Percentiles rank a stretch among this genome's conserved stretches.
phyloP scores from a whole-genome alignment of 2,113 vertebrate genomes.

The Sphaerodactylus townsendi region DNA sequence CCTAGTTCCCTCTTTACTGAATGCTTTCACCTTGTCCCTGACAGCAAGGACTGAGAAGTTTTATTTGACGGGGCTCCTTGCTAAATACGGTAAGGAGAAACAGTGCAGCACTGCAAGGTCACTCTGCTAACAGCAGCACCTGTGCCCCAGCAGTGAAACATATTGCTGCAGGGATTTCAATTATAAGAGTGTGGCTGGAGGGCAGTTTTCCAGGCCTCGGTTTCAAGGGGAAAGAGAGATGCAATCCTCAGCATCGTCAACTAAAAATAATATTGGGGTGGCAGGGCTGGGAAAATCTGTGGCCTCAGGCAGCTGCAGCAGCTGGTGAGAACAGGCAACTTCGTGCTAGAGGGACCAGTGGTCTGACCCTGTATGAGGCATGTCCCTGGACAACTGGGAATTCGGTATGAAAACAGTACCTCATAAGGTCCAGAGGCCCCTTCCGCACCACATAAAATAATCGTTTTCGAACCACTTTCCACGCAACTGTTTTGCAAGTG shows the following conservation, averaged over 20 bases:
- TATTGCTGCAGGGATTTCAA: background rate
- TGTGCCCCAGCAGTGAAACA: background rate
- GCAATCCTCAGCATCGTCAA: background rate
- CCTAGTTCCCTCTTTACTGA: too few species aligned
- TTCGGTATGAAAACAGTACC: too few species aligned
- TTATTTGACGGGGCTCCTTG: background rate
- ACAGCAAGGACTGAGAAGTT: background rate
- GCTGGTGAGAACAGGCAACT: too few species aligned
- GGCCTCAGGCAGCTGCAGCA: background rate
- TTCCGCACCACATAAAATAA: too few species aligned
- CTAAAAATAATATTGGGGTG: background rate
- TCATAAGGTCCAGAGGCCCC: too few species aligned
- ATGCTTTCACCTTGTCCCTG: background rate
- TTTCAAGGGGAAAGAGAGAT: background rate
- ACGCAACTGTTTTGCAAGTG: too few species aligned
- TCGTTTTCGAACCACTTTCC: too few species aligned
- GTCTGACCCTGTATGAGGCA: too few species aligned
- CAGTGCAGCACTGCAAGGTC: background rate
- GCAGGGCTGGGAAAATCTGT: background rate
- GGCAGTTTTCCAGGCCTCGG: background rate
- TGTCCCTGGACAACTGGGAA: too few species aligned
- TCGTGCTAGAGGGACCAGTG: too few species aligned
- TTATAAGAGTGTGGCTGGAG: background rate
- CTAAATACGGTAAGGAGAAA: background rate
- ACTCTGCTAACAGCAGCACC: background rate